phyloP scores from a whole-genome alignment of 2,797 vertebrate genomes.

The Syngnathus acus region DNA sequence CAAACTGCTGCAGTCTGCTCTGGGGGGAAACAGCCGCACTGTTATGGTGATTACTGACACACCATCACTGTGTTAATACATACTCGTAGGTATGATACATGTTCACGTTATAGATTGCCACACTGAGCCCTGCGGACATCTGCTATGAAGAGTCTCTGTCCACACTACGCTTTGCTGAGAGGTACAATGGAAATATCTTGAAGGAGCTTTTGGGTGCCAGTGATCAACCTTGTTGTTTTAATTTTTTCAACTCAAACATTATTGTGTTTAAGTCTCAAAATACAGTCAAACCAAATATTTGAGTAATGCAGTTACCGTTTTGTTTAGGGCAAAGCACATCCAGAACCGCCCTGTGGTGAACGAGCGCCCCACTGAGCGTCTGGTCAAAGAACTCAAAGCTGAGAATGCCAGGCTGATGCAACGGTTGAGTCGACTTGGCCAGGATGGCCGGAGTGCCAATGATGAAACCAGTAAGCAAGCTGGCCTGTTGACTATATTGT shows the following conservation, averaged over 20 bases:
- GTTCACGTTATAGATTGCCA: slow-evolving; percentile 62
- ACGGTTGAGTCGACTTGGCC: slow-evolving; percentile 64
- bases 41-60: slow-evolving; percentile 69
- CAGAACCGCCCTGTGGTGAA: slow-evolving; percentile 81
- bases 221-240: no score
- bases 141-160: slow-evolving; percentile 85
- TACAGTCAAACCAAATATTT: no score
- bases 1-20: slow-evolving; percentile 81
- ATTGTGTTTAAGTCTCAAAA: no score
- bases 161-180: slow-evolving; percentile 80
- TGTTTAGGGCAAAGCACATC: slow-evolving; percentile 78
- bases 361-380: slow-evolving; percentile 76
- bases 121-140: slow-evolving; percentile 83
- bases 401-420: slow-evolving; percentile 71
- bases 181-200: slow-evolving; percentile 50
- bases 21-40: slow-evolving; percentile 88
- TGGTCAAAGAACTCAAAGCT: slow-evolving; percentile 73
- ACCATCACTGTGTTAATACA: not conserved
- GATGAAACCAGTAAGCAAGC: slow-evolving; percentile 71
- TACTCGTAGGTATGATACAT: not conserved
- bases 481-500: not conserved
- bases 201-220: not conserved
- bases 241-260: no score
- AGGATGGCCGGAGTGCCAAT: slow-evolving; percentile 64
- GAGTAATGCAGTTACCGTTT: no score